Conservation (phyloP, 92 coral and sea anemone genomes). For the Parazoanthus swiftii region DNA sequence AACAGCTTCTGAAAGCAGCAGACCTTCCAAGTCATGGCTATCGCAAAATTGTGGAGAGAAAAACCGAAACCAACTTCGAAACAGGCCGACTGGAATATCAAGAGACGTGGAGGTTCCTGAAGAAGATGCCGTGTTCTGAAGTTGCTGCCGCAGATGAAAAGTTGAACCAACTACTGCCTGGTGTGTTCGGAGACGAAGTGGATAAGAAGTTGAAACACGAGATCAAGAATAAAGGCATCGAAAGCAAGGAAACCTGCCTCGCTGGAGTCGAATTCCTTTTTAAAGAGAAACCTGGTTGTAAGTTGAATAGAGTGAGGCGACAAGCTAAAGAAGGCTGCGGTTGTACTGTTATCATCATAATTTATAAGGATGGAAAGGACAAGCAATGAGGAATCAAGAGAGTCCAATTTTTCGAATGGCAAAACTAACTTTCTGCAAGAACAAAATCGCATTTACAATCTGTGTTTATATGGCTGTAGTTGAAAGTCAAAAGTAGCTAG, state of each 20-base stretch:
- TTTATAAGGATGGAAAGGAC: too few relatives aligned
- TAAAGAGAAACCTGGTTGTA: background rate
- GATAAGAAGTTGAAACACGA: constrained; percentile 14
- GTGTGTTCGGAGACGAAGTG: constrained; percentile 22
- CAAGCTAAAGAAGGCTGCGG: too few relatives aligned
- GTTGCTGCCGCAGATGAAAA: constrained; percentile 30
- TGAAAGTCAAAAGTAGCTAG: too few relatives aligned
- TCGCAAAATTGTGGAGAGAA: constrained; percentile 32
- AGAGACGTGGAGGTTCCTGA: constrained; percentile 31
- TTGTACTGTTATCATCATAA: too few relatives aligned
- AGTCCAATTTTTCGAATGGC: too few relatives aligned
- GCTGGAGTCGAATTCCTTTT: constrained; percentile 23
- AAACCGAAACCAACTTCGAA: constrained; percentile 32
- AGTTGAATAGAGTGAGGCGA: constrained; percentile 15
- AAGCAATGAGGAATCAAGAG: too few relatives aligned
- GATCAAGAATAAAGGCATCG: background rate
- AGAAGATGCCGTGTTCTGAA: constrained; percentile 25
- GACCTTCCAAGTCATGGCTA: constrained; percentile 29
- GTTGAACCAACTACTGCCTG: constrained; percentile 17
- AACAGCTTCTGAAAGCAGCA: background rate
- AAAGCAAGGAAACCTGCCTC: background rate
- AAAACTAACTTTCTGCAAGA: too few relatives aligned
- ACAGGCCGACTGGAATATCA: constrained; percentile 13
- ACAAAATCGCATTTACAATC: too few relatives aligned
- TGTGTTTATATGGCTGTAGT: too few relatives aligned